Base-by-base conservation (phyloP, 1,140 invertebrate genomes). In the Ips typographus region DNA sequence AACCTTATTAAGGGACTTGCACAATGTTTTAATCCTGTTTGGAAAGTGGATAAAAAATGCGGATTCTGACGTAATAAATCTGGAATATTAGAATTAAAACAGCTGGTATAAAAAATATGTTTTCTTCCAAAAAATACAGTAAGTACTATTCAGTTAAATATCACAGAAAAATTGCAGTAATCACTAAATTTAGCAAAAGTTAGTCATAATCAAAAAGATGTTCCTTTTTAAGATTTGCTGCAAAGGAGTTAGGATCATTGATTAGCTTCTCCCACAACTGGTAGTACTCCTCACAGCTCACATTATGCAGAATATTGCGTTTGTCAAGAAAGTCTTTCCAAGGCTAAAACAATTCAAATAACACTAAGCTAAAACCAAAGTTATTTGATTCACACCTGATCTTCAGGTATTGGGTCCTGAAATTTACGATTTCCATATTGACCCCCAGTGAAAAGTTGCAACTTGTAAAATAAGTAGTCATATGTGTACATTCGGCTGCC, bases 401-500 rank as follows among this genome's bases (percentile, higher is more conserved):
- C 64, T 59, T 75, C 72, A 42, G 69, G 58, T 49, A 66, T 38
- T 8, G 47, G 42, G 41, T 71, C 71, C 7, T 36, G 37, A 38
- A 64, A 51, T 40, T 59, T 55, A 53, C 38, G 56, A 71, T 79
- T 79, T 40, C 76, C 77, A 36, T 73, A 71, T 37, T 73, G 44
- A 2, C 77, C 77, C 53, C 61, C 37, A 6, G 56, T 41, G 59
- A 79, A 79, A 41, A 79, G 60, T 69, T 79, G 75, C 38, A 79
- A 57, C 39, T 68, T 72, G 57, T 79, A 76, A 37, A 79, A 63
- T 47, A 79, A 66, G 71, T 77, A 79, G 63, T 77, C 60, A 65
- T 73, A 79, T 42, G 75, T 77, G 62, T 77, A 79, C 74, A 79
- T 77, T 73, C 74, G 77, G 65, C 73, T 71, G 43, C 69, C 74